Conservation (phyloP, 2,888 invertebrate species). For the Apocheima hispidaria region DNA sequence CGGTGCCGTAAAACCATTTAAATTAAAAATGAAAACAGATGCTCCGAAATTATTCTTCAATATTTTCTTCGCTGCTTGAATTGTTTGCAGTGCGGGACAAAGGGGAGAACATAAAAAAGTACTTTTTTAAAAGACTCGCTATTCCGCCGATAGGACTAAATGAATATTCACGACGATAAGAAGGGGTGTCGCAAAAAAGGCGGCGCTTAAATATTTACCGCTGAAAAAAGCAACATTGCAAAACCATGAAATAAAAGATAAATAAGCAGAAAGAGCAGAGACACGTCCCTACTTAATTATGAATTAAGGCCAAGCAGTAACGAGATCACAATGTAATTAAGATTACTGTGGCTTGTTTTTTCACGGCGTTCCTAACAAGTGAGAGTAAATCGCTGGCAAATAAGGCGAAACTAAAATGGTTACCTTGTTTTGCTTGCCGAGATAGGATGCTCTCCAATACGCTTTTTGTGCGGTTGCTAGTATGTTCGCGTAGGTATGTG, state of each 20-base stretch:
- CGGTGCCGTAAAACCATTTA: slow-evolving; percentile 41
- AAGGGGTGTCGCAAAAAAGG: slow-evolving; percentile 76
- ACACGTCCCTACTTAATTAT: slow-evolving; percentile 84
- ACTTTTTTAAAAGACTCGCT: slow-evolving; percentile 76
- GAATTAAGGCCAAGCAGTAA: slow-evolving; percentile 82
- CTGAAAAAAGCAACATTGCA: slow-evolving; percentile 73
- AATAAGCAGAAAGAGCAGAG: slow-evolving; percentile 73
- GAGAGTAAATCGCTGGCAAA: slow-evolving; percentile 74
- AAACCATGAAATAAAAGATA: slow-evolving; percentile 82
- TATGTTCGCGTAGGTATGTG: slow-evolving; percentile 58
- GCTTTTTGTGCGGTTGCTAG: slow-evolving; percentile 25
- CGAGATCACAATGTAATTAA: slow-evolving; percentile 85
- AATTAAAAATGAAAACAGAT: slow-evolving; percentile 55
- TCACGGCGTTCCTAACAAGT: slow-evolving; percentile 69
- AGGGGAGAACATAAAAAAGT: slow-evolving; percentile 69
- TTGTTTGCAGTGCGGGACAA: slow-evolving; percentile 61
- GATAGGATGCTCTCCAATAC: slow-evolving; percentile 33
- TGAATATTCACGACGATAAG: slow-evolving; percentile 82
- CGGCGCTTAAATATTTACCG: slow-evolving; percentile 69
- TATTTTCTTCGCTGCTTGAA: slow-evolving; percentile 57
- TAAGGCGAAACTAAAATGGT: slow-evolving; percentile 61
- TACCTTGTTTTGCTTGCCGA: slow-evolving; percentile 56
- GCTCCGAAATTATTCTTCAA: slow-evolving; percentile 53
- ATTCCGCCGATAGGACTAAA: slow-evolving; percentile 79
- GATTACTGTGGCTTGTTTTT: slow-evolving; percentile 82